A percentile compares a stretch with the other conserved stretches of the same genome.
phyloP scores from a whole-genome alignment of 1,140 invertebrate genomes.

The Trissolcus basalis region DNA sequence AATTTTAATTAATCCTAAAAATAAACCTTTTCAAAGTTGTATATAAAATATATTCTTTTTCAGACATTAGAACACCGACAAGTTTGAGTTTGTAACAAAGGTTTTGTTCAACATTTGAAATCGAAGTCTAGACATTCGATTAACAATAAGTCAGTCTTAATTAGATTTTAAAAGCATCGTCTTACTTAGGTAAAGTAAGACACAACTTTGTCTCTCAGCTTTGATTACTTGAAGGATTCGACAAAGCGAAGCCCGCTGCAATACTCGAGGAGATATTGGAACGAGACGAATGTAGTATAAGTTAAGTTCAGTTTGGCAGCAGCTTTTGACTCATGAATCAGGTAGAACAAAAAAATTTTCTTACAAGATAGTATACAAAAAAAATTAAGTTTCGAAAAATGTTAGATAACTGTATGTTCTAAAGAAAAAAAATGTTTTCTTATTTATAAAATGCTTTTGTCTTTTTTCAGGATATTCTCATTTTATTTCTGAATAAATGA shows the following conservation, averaged over 20 bases:
- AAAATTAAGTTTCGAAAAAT: too few species aligned
- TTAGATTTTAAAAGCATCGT: slow-evolving; percentile 59
- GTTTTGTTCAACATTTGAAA: too few species aligned
- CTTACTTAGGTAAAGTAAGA: slow-evolving; percentile 60
- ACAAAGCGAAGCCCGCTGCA: slow-evolving; percentile 56
- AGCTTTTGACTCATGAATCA: slow-evolving; percentile 59
- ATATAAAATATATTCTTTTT: too few species aligned
- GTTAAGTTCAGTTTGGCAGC: slow-evolving; percentile 66
- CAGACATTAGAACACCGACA: too few species aligned
- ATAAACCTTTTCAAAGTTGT: too few species aligned
- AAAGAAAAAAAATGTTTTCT: too few species aligned
- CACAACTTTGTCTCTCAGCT: slow-evolving; percentile 59
- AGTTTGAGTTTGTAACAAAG: too few species aligned
- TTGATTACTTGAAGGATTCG: slow-evolving; percentile 57
- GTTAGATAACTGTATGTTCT: too few species aligned
- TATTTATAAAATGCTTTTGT: too few species aligned
- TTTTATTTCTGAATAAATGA: too few species aligned
- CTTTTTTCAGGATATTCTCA: too few species aligned
- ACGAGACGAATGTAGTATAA: slow-evolving; percentile 59
- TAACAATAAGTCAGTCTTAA: slow-evolving; percentile 60
- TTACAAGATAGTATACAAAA: slow-evolving; percentile 62
- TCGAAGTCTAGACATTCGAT: slow-evolving; percentile 46
- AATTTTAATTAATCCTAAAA: too few species aligned
- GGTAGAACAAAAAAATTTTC: slow-evolving; percentile 60
- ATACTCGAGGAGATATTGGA: slow-evolving; percentile 58